Evolutionary conservation across 2,113 vertebrate species (phyloP), one percentile per base, ranked within the genome.

Genomic region (Pogonocichla stellata): DNA sequence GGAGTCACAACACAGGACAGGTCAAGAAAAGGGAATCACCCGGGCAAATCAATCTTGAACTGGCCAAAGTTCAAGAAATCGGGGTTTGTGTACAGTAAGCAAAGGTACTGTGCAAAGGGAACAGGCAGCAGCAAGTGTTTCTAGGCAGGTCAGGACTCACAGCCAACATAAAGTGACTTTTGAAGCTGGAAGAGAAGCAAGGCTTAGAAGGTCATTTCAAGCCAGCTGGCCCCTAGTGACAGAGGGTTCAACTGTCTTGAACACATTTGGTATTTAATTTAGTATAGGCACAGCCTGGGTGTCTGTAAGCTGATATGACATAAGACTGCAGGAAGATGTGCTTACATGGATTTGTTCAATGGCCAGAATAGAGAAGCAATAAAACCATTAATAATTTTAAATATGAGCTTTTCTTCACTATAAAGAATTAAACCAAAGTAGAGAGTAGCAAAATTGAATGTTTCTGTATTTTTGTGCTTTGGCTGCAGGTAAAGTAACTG

Each of bases 31-130:
- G 3, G 12, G 29, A 78, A 57, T 36, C 5, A 3, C 19, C 15
- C 26, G 9, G 25, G 8, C 0, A 0, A 74, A 74, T 51, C 50
- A 28, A 16, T 51, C 26, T 28, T 51, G 31, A 20, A 25, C 38
- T 36, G 43, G 7, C 13, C 38, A 75, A 71, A 79, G 15, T 6
- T 75, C 53, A 75, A 47, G 40, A 69, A 69, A 65, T 77, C 36
- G 43, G 26, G 2, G 8, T 40, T 82, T 82, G 29, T 38, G 43
- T 71, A 5, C 29, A 36, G 28, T 3, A 9, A 26, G 14, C 23
- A 71, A 70, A 90, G 25, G 31, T 33, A 14, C 47, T 5, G 0
- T 14, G 33, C 29, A 82, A 88, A 83, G 16, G 23, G 3, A 72
- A 26, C 22, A 56, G 53, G 47, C 28, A 71, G 31, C 19, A 85